Evolutionary conservation across 2,888 invertebrate genomes (phyloP), one percentile per base, ranked within the genome.

Genomic region (Microlaimidae sp.): DNA sequence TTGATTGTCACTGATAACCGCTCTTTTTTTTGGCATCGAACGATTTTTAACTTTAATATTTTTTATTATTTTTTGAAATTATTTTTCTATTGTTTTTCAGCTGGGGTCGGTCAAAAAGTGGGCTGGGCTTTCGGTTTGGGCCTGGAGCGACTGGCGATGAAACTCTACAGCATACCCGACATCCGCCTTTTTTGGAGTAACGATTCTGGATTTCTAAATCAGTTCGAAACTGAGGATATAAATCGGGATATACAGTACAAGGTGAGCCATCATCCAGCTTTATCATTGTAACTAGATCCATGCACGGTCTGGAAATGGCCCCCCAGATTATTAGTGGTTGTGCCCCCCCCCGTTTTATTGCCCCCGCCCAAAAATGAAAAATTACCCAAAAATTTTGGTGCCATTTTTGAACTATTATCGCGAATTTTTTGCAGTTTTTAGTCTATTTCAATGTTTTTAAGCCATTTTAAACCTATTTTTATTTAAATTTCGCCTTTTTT

Each of bases 71-170:
- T n/a, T n/a, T n/a, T n/a, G n/a, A n/a, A n/a, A n/a, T n/a, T n/a
- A n/a, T n/a, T n/a, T n/a, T 32, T 32, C 17, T 7, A 17, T 32
- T 32, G 32, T 17, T 13, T 32, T 56, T 17, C 60, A 75, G 76
- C 73, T 46, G 92, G 92, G 2, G 82, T 83, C 0, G 76, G 75
- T 17, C 81, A 86, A 67, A 81, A 82, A 50, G 84, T 95, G 63
- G 95, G 93, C 13, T 97, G 92, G 82, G 97, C 97, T 1, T 95
- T 95, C 73, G 97, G 97, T 7, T 73, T 97, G 4, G 97, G 97
- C 0, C 73, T 99, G 54, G 97, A 99, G 72, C 77, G 97, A 52
- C 74, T 95, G 45, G 93, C 95, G 1, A 99, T 99, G 97, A 82
- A 83, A 40, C 73, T 95, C 19, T 97, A 89, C 66, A 77, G 81